phyloP scores from a whole-genome alignment of 2,888 invertebrate genomes.

The Oasisia sp. region DNA sequence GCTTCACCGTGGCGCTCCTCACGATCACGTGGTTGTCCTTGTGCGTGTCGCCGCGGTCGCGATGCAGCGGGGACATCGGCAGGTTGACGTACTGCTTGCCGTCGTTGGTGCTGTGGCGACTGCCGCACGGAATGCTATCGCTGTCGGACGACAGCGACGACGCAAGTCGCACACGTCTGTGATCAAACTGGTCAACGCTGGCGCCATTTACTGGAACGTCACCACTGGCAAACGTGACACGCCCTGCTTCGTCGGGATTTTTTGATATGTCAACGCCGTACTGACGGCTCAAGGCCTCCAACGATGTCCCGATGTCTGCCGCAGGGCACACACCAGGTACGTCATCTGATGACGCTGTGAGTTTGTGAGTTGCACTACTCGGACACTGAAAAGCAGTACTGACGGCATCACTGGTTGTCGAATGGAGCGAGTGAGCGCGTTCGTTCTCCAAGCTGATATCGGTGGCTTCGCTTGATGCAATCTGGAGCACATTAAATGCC shows the following conservation, averaged over 20 bases:
- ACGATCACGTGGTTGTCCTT: neutral
- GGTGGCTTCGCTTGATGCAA: neutral
- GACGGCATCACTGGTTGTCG: neutral
- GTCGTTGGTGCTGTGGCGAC: neutral
- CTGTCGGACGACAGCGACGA: neutral
- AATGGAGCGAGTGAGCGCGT: neutral
- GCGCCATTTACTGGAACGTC: neutral
- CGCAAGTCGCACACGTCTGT: neutral
- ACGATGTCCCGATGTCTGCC: neutral
- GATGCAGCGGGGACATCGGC: neutral
- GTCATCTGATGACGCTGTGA: neutral
- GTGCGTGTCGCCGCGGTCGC: neutral
- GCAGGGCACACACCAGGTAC: neutral
- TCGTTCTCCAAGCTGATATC: neutral
- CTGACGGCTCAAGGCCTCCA: no score
- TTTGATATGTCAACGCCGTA: neutral
- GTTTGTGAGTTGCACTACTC: neutral
- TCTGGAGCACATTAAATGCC: neutral
- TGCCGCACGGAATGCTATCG: neutral
- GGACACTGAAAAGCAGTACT: neutral
- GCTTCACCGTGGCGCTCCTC: neutral
- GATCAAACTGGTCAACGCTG: neutral
- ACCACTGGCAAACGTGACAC: neutral
- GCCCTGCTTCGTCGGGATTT: neutral
- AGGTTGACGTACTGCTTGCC: conserved; percentile 1